Percentiles rank a stretch among this genome's conserved stretches.
Conservation (phyloP, 1,140 invertebrate genomes). For the Apolygus lucorum region DNA sequence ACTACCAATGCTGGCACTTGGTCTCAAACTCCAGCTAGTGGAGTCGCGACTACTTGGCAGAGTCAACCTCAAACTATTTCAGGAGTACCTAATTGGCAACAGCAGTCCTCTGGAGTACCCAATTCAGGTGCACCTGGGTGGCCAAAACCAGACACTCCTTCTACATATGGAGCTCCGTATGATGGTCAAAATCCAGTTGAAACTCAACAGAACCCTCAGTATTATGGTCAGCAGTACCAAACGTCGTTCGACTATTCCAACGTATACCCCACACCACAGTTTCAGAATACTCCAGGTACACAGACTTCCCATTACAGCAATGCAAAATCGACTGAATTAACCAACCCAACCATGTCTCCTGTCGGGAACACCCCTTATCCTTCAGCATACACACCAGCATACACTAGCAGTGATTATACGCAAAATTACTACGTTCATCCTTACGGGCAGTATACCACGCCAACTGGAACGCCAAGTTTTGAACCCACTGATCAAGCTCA, state of each 20-base stretch:
- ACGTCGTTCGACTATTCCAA: constrained; percentile 23
- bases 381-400: constrained; percentile 18
- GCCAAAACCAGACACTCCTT: too few species aligned
- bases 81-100: neutral
- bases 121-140: too few species aligned
- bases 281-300: constrained; percentile 31
- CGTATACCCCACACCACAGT: constrained; percentile 25
- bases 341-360: constrained; percentile 8
- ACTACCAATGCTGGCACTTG: too few species aligned
- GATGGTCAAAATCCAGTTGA: too few species aligned
- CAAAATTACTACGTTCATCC: constrained; percentile 31
- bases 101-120: neutral
- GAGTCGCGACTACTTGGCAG: neutral
- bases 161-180: too few species aligned
- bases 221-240: constrained; percentile 2
- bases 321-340: constrained; percentile 24
- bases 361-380: constrained; percentile 16
- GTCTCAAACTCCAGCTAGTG: neutral
- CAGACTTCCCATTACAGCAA: constrained; percentile 32
- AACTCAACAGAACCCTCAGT: neutral
- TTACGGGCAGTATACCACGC: constrained; percentile 24
- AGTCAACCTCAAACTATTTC: neutral
- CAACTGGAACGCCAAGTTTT: neutral
- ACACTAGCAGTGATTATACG: constrained; percentile 17
- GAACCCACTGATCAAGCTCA: neutral